Percentiles rank a stretch among this genome's conserved stretches.
Conservation (phyloP, 1,140 invertebrate genomes). For the Doryteuthis pealeii region DNA sequence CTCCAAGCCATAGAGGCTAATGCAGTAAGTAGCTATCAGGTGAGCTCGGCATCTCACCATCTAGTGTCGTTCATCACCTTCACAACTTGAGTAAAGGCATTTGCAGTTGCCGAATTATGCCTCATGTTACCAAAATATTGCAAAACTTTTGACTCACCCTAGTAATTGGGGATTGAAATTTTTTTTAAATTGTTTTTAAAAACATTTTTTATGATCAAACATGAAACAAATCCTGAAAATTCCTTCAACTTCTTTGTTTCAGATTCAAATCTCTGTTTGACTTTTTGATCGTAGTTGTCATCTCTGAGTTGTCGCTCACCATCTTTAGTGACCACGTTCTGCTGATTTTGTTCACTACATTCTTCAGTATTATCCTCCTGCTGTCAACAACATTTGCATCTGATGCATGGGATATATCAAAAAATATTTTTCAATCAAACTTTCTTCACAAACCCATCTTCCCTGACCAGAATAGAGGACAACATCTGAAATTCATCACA, state of each 20-base stretch:
- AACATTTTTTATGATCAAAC: too few relatives aligned
- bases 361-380: background rate
- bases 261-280: slow-evolving; percentile 1
- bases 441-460: background rate
- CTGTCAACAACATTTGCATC: slow-evolving; percentile 1
- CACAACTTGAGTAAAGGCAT: too few relatives aligned
- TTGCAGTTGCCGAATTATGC: too few relatives aligned
- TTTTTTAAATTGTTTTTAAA: too few relatives aligned
- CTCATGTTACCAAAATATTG: too few relatives aligned
- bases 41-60: too few relatives aligned
- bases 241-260: background rate
- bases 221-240: too few relatives aligned
- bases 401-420: background rate
- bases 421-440: background rate
- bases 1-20: too few relatives aligned
- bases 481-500: slow-evolving; percentile 35
- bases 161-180: too few relatives aligned
- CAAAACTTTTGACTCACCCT: too few relatives aligned
- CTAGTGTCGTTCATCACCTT: too few relatives aligned
- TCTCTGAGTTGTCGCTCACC: background rate
- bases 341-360: background rate
- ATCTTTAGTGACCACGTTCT: background rate
- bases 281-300: background rate
- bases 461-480: slow-evolving; percentile 3
- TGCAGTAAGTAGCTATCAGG: too few relatives aligned